A percentile compares a stretch with the other conserved stretches of the same genome.
Evolutionary conservation across 2,888 invertebrate genomes (phyloP).

Genomic region (Acleris holmiana): DNA sequence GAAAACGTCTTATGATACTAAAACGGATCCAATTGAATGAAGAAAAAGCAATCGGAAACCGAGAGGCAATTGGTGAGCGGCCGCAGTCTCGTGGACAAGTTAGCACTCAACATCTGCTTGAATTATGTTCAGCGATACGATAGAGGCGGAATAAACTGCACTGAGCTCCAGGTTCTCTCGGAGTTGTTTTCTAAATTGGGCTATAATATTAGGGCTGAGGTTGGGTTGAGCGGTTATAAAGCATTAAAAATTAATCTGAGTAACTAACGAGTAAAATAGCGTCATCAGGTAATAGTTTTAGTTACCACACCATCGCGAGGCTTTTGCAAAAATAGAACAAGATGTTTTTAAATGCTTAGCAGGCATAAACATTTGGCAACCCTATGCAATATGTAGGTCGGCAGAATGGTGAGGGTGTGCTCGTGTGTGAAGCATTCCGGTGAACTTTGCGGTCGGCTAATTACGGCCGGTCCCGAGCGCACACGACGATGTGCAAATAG

Average conservation of each 20-base stretch:
- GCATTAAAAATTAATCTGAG: too few species aligned
- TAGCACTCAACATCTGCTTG: slow-evolving; percentile 58
- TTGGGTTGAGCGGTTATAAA: neutral
- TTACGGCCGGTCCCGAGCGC: slow-evolving; percentile 61
- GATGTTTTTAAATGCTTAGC: neutral
- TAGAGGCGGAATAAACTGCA: slow-evolving; percentile 34
- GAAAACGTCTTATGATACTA: slow-evolving; percentile 52
- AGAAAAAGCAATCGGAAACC: slow-evolving; percentile 58
- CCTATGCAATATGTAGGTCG: slow-evolving; percentile 56
- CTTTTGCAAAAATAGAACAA: too few species aligned
- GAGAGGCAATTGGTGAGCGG: slow-evolving; percentile 59
- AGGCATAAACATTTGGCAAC: slow-evolving; percentile 37
- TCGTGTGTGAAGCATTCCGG: slow-evolving; percentile 59
- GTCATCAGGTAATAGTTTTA: neutral
- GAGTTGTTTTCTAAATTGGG: slow-evolving; percentile 26
- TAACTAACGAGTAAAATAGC: neutral
- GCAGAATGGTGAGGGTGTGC: slow-evolving; percentile 52
- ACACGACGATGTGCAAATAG: slow-evolving; percentile 68
- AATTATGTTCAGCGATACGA: slow-evolving; percentile 41
- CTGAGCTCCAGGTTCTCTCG: slow-evolving; percentile 13
- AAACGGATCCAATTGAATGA: slow-evolving; percentile 55
- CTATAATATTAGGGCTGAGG: slow-evolving; percentile 24
- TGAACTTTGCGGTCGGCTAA: slow-evolving; percentile 73
- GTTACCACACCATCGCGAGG: too few species aligned
- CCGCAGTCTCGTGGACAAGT: slow-evolving; percentile 53